These are phyloP conservation scores for Halocynthia roretzi DNA, from an alignment of 23 tunicate genomes.

Conservation along the genomic window DNA sequence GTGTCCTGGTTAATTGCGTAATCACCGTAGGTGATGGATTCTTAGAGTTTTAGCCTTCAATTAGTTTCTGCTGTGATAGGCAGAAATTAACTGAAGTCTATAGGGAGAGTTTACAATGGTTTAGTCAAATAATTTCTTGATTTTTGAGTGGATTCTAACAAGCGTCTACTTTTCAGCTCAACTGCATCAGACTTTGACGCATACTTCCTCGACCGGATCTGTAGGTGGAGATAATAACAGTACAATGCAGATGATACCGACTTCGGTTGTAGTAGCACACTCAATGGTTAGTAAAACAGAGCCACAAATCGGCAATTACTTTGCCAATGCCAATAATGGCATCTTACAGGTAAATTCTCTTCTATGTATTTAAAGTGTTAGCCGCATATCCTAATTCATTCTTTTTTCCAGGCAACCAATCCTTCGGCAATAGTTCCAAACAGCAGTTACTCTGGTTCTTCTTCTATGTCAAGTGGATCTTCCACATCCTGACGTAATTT, in stretches of 20 bases:
- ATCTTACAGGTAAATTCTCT: neutral
- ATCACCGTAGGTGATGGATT: too few relatives aligned
- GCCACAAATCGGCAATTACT: neutral
- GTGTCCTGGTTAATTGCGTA: too few relatives aligned
- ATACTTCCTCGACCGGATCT: neutral
- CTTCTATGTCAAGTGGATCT: conserved; percentile 12
- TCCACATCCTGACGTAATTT: neutral
- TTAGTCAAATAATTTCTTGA: too few relatives aligned
- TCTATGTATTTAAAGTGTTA: neutral
- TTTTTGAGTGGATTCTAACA: too few relatives aligned
- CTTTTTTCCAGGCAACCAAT: conserved; percentile 8
- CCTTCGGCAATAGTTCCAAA: conserved; percentile 17
- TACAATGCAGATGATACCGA: neutral
- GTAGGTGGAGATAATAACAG: conserved; percentile 2
- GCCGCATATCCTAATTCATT: neutral
- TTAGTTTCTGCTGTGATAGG: too few relatives aligned
- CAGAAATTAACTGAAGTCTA: too few relatives aligned
- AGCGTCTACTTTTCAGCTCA: neutral
- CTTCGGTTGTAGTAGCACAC: neutral
- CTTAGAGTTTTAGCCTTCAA: too few relatives aligned
- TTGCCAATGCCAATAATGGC: neutral
- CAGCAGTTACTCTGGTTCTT: conserved; percentile 14
- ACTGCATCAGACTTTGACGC: neutral
- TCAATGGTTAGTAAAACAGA: neutral
- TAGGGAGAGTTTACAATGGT: too few relatives aligned